Conservation (phyloP, 1,140 invertebrate species). For the Harlomillsia oculata region DNA sequence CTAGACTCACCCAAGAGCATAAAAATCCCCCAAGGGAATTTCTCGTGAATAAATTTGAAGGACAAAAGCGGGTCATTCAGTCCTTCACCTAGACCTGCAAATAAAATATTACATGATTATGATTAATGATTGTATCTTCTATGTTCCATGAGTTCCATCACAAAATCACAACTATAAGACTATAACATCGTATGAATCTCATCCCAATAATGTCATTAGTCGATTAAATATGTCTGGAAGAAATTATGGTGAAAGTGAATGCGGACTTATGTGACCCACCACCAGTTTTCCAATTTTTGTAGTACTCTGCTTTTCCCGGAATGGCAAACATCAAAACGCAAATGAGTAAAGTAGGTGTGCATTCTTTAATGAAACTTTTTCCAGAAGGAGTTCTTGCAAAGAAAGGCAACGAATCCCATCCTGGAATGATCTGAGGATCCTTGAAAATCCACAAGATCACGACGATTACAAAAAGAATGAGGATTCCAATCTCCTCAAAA, state of each 20-base stretch:
- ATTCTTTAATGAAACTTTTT: conserved; percentile 35
- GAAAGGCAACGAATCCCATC: conserved; percentile 32
- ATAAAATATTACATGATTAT: background rate
- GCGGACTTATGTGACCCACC: conserved; percentile 1
- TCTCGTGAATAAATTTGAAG: conserved; percentile 65
- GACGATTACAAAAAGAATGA: conserved; percentile 63
- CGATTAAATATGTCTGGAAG: no score
- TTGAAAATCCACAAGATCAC: conserved; percentile 81
- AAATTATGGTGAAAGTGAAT: no score
- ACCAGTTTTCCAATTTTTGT: conserved; percentile 15
- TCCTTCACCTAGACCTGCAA: conserved; percentile 25
- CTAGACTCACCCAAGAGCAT: conserved; percentile 26
- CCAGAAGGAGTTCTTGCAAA: conserved; percentile 18
- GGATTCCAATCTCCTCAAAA: conserved; percentile 67
- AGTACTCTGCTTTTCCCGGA: conserved; percentile 25
- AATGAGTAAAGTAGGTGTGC: conserved; percentile 28
- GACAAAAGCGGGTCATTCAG: conserved; percentile 51
- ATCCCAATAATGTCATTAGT: no score
- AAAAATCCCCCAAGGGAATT: conserved; percentile 60
- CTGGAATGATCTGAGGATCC: conserved; percentile 60
- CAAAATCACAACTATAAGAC: no score
- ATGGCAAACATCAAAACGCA: conserved; percentile 28
- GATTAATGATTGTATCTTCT: background rate
- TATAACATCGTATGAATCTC: background rate
- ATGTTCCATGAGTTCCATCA: background rate